These are phyloP conservation scores for Poecilia wingei DNA, from an alignment of 2,797 vertebrate genomes.

Conservation along the genomic window DNA sequence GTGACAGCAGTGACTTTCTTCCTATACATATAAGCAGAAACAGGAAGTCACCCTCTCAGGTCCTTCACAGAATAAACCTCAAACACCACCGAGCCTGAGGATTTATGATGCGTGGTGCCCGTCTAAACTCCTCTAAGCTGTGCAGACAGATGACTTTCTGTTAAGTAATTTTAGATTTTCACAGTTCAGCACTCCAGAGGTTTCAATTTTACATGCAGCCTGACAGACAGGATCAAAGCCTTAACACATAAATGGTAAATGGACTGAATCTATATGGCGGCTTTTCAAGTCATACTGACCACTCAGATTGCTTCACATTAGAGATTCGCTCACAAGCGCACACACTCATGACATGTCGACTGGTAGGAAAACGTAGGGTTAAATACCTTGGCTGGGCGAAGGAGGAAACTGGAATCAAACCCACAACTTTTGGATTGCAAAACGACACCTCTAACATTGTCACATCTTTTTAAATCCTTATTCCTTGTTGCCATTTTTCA, in stretches of 20 bases:
- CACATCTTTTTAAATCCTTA: not conserved
- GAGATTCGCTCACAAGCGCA: not conserved
- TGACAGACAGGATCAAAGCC: not conserved
- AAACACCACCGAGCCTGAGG: not conserved
- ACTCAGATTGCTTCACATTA: not conserved
- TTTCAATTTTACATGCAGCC: not conserved
- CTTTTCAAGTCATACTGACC: not conserved
- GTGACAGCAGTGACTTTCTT: slow-evolving; percentile 1
- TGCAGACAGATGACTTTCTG: slow-evolving; percentile 2
- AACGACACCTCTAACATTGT: not conserved
- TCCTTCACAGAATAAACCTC: slow-evolving; percentile 5
- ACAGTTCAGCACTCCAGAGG: not conserved
- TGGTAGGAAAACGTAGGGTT: not conserved
- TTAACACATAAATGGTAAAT: not conserved
- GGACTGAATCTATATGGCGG: not conserved
- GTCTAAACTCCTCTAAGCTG: not conserved
- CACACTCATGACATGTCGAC: not conserved
- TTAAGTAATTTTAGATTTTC: slow-evolving; percentile 3
- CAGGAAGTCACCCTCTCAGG: not conserved
- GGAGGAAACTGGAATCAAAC: not conserved
- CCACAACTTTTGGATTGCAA: not conserved
- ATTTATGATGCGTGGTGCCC: slow-evolving; percentile 1
- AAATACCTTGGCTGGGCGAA: not conserved
- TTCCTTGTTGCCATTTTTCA: not conserved
- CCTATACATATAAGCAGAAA: not conserved